Evolutionary conservation across 2,113 vertebrate genomes (phyloP).

Genomic region (Pteronura brasiliensis): DNA sequence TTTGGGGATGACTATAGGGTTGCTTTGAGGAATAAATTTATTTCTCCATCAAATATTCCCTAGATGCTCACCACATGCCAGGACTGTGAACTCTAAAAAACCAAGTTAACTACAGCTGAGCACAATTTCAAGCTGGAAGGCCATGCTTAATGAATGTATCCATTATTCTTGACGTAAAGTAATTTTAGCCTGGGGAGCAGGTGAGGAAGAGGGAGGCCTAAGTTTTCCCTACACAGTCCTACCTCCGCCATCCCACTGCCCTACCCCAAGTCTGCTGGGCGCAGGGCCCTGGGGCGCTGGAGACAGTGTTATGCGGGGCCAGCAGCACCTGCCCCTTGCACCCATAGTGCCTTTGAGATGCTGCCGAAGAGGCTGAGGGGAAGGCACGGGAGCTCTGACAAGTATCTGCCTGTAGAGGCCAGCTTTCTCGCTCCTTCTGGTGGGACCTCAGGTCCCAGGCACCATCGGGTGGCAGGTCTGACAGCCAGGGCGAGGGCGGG

Average conservation of each 20-base stretch:
- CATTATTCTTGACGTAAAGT: neutral
- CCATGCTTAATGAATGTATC: neutral
- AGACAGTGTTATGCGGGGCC: neutral
- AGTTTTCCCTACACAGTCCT: neutral
- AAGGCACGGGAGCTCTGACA: neutral
- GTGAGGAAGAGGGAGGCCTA: neutral
- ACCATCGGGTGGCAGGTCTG: neutral
- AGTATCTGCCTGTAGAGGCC: neutral
- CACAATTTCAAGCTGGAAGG: neutral
- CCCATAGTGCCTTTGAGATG: neutral
- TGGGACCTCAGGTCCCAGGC: neutral
- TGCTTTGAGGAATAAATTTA: neutral
- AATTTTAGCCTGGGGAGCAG: neutral
- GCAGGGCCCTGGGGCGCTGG: neutral
- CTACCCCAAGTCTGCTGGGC: fast-evolving
- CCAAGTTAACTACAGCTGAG: neutral
- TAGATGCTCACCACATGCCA: neutral
- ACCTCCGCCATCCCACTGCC: neutral
- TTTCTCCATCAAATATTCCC: neutral
- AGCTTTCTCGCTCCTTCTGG: neutral
- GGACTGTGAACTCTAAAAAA: neutral
- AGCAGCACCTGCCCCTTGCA: neutral
- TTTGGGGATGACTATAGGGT: neutral
- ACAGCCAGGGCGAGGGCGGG: fast-evolving
- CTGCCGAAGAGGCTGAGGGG: too few species aligned